Percentiles rank a stretch among this genome's conserved stretches.
Evolutionary conservation across 2,113 vertebrate species (phyloP).

Genomic region (Cheirogaleus medius): DNA sequence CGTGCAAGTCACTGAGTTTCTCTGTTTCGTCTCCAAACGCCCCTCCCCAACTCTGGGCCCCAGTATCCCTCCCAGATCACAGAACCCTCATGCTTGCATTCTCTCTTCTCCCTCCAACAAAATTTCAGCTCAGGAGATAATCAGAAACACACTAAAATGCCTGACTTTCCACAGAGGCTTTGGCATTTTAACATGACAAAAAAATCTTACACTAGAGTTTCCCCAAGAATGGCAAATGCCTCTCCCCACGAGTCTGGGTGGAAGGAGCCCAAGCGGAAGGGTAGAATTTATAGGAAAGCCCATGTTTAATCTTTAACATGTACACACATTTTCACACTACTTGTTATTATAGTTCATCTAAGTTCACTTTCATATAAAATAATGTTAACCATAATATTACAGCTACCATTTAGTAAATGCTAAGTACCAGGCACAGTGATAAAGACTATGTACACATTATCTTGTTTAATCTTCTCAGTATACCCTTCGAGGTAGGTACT

Average conservation of each 20-base stretch:
- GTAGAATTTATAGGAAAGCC: neutral
- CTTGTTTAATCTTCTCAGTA: neutral
- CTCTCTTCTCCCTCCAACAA: neutral
- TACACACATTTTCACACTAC: neutral
- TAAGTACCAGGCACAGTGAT: neutral
- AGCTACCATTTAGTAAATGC: neutral
- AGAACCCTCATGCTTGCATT: neutral
- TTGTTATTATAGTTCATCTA: neutral
- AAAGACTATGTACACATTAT: neutral
- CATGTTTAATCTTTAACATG: neutral
- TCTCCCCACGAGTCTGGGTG: rapidly evolving
- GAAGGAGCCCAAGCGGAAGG: neutral
- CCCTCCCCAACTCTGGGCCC: neutral
- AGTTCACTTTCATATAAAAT: neutral
- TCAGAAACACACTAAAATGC: neutral
- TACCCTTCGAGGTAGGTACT: neutral
- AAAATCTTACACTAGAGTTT: neutral
- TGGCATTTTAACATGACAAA: neutral
- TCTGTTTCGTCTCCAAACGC: rapidly evolving
- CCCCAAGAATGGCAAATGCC: too few relatives aligned
- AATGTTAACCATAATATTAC: neutral
- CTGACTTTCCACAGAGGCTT: neutral
- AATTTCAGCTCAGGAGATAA: neutral
- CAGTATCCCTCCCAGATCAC: neutral
- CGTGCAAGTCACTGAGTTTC: neutral